These are phyloP conservation scores for Alligator sinensis DNA, from an alignment of 2,113 vertebrate species.

Conservation along the genomic window DNA sequence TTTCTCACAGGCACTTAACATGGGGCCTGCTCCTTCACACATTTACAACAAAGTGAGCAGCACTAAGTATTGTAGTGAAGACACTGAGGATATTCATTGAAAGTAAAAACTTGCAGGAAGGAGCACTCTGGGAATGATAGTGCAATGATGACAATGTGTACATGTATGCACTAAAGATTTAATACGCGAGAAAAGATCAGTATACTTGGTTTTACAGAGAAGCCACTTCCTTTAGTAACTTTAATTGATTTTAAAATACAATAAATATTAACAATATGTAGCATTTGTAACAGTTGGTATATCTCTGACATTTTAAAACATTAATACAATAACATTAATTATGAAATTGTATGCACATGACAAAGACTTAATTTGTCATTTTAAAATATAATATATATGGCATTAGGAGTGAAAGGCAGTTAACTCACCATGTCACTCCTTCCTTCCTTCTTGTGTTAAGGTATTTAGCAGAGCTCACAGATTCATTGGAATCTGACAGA, in stretches of 20 bases:
- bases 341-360: background rate
- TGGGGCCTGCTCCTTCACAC: too few relatives aligned
- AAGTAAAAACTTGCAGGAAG: background rate
- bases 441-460: too few relatives aligned
- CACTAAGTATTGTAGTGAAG: background rate
- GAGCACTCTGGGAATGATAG: too few relatives aligned
- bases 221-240: background rate
- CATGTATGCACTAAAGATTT: background rate
- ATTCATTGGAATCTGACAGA: too few relatives aligned
- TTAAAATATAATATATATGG: slow-evolving; percentile 6
- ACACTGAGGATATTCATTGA: background rate
- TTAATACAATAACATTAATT: background rate
- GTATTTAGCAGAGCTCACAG: too few relatives aligned
- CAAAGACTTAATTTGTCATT: slow-evolving; percentile 37
- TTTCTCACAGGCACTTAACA: background rate
- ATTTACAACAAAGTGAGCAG: background rate
- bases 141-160: background rate
- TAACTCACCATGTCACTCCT: background rate
- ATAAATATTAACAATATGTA: background rate
- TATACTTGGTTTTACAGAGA: background rate
- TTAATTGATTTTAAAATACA: background rate
- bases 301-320: background rate
- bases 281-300: background rate
- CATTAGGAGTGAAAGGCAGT: slow-evolving; percentile 9
- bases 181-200: background rate